Evolutionary conservation across 2,113 vertebrate species (phyloP).

Genomic region (Erythrolamprus reginae): DNA sequence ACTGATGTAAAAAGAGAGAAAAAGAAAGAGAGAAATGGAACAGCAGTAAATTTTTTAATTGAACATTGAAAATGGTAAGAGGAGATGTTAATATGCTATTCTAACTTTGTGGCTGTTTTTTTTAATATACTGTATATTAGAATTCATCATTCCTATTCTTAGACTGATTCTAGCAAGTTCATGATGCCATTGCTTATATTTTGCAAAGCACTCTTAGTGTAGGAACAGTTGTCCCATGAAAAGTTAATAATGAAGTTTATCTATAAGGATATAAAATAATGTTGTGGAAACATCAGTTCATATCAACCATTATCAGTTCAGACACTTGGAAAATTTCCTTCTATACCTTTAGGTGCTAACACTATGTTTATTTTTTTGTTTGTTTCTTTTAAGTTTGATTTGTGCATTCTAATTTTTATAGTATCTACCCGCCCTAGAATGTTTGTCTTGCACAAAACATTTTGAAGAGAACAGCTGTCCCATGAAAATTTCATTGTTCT

Average conservation of each 20-base stretch:
- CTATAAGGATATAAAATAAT: slow-evolving; percentile 58
- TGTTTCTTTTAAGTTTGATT: slow-evolving; percentile 23
- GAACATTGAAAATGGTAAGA: slow-evolving; percentile 48
- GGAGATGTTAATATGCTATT: slow-evolving; percentile 53
- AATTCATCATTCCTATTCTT: slow-evolving; percentile 3
- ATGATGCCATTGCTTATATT: slow-evolving; percentile 48
- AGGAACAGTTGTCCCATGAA: slow-evolving; percentile 71
- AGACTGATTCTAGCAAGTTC: neutral
- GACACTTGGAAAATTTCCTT: slow-evolving; percentile 30
- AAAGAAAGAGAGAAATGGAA: slow-evolving; percentile 48
- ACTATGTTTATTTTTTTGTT: slow-evolving; percentile 18
- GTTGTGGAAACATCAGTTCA: slow-evolving; percentile 31
- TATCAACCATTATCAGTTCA: slow-evolving; percentile 40
- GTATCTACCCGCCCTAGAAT: slow-evolving; percentile 12
- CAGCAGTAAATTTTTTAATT: slow-evolving; percentile 55
- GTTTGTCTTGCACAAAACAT: slow-evolving; percentile 6
- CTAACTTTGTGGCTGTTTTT: slow-evolving; percentile 44
- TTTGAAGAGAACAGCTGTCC: slow-evolving; percentile 31
- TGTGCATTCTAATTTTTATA: slow-evolving; percentile 9
- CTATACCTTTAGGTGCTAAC: slow-evolving; percentile 36
- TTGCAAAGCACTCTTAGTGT: slow-evolving; percentile 52
- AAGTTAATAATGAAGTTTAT: slow-evolving; percentile 68
- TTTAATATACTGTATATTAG: slow-evolving; percentile 42
- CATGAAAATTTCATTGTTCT: slow-evolving; percentile 51
- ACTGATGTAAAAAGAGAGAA: slow-evolving; percentile 32